Conservation (phyloP, 2,797 vertebrate species). For the Sarcophilus harrisii region DNA sequence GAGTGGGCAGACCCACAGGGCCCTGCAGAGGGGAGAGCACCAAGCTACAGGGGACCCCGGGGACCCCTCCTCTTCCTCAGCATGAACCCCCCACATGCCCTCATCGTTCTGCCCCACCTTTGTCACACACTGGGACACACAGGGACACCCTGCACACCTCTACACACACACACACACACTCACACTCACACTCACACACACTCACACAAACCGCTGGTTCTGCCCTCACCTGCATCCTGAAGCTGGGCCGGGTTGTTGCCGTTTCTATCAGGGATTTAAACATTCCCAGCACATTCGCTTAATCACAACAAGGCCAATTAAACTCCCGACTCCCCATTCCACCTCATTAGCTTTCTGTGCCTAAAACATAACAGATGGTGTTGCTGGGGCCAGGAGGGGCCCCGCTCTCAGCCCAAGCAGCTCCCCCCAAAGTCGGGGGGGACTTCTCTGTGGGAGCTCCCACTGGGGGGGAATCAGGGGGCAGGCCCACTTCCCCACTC, state of each 20-base stretch:
- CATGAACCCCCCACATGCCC: too few species aligned
- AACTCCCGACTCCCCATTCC: conserved; percentile 89
- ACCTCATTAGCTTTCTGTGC: conserved; percentile 90
- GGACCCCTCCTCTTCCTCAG: too few species aligned
- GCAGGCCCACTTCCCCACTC: conserved; percentile 83
- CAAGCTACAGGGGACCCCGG: too few species aligned
- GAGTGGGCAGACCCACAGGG: too few species aligned
- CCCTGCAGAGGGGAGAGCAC: too few species aligned
- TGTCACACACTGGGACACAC: too few species aligned
- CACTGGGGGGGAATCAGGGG: conserved; percentile 83
- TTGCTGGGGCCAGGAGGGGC: conserved; percentile 88
- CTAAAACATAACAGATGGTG: conserved; percentile 91
- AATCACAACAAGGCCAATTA: conserved; percentile 91
- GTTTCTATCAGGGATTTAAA: conserved; percentile 87
- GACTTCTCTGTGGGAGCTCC: conserved; percentile 88
- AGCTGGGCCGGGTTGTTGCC: conserved; percentile 35
- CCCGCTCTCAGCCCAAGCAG: conserved; percentile 86
- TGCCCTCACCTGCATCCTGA: too few species aligned
- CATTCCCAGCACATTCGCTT: conserved; percentile 89
- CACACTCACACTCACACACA: too few species aligned
- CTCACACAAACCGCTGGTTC: too few species aligned
- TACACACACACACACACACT: too few species aligned
- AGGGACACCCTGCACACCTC: too few species aligned
- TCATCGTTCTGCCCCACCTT: too few species aligned
- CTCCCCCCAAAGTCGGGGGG: conserved; percentile 86